These are phyloP conservation scores for Galagoides demidoff DNA, from an alignment of 2,797 vertebrate genomes.

Conservation along the genomic window DNA sequence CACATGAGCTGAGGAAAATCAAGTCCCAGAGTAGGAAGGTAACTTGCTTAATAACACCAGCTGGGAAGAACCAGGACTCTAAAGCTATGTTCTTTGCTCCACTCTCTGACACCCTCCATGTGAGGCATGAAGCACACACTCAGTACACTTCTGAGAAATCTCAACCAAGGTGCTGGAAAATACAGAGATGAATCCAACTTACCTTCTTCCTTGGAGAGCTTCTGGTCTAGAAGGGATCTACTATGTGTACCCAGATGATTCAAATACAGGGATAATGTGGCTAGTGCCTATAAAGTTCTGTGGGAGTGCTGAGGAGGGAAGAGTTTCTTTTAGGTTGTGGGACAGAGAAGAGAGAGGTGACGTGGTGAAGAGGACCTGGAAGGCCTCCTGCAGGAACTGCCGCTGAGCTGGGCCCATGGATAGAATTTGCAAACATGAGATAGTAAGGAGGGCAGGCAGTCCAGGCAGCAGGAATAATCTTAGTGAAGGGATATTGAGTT, in stretches of 20 bases:
- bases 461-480: neutral
- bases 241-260: neutral
- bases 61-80: neutral
- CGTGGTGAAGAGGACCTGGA: neutral
- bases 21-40: neutral
- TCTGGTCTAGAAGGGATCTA: neutral
- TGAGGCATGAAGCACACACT: neutral
- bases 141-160: neutral
- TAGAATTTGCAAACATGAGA: neutral
- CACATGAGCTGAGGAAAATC: slow-evolving; percentile 15
- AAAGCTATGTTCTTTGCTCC: neutral
- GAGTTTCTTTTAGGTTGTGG: neutral
- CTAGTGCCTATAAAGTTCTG: neutral
- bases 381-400: neutral
- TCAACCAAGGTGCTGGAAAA: neutral
- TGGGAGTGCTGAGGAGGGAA: neutral
- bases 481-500: neutral
- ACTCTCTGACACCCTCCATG: neutral
- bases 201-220: neutral
- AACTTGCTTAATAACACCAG: neutral
- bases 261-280: neutral
- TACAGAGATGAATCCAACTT: neutral
- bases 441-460: neutral
- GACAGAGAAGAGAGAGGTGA: neutral
- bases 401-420: neutral